phyloP scores from a whole-genome alignment of 92 coral and sea anemone species.

The Scolanthus callimorphus region DNA sequence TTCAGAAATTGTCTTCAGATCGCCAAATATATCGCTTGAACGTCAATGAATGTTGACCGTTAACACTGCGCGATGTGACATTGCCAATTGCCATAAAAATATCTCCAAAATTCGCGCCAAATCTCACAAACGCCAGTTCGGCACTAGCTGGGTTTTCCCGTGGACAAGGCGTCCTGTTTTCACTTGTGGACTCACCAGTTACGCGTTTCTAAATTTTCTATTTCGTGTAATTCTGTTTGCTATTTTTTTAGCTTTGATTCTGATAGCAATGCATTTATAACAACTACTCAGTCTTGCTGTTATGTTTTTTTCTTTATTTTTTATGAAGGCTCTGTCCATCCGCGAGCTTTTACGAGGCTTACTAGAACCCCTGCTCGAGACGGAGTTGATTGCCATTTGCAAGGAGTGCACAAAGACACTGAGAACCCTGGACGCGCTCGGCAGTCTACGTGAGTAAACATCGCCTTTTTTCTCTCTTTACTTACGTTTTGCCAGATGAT shows the following conservation, averaged over 20 bases:
- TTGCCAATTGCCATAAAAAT: no score
- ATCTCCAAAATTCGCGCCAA: no score
- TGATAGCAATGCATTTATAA: no score
- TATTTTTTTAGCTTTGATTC: neutral
- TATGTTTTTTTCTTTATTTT: neutral
- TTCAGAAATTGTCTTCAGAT: no score
- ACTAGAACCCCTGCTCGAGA: constrained; percentile 41
- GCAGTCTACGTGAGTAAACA: constrained; percentile 76
- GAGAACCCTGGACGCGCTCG: constrained; percentile 77
- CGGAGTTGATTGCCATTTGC: constrained; percentile 66
- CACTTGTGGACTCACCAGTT: no score
- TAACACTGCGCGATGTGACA: no score
- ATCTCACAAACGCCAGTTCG: no score
- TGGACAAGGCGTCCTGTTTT: no score
- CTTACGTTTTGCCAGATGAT: no score
- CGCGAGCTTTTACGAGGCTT: constrained; percentile 52
- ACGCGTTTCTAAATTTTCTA: neutral
- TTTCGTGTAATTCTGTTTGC: neutral
- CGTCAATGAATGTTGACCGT: no score
- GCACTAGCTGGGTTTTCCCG: no score
- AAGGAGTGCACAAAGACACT: constrained; percentile 77
- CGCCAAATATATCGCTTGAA: no score
- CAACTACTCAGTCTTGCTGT: neutral
- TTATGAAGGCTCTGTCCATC: constrained; percentile 56
- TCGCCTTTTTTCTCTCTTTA: neutral